Evolutionary conservation across 1,140 invertebrate genomes (phyloP).

Genomic region (Thalassaphorura encarpata): DNA sequence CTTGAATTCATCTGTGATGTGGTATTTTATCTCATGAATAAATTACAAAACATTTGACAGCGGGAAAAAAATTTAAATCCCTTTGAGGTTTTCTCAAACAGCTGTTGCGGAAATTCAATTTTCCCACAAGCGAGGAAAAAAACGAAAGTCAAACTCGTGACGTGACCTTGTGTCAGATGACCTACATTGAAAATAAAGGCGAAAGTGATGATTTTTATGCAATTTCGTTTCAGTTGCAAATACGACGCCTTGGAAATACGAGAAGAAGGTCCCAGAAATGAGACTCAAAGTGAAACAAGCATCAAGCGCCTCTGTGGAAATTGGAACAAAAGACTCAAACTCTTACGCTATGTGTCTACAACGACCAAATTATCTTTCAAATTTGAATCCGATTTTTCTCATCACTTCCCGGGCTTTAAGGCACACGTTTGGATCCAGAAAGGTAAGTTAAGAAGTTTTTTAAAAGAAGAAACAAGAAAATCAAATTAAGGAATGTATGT

Average conservation of each 20-base stretch:
- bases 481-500: no score
- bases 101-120: background rate
- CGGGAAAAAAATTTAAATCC: no score
- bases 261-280: constrained; percentile 31
- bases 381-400: constrained; percentile 60
- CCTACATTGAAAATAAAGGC: no score
- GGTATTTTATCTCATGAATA: no score
- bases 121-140: no score
- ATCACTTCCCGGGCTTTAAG: constrained; percentile 58
- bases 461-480: no score
- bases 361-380: constrained; percentile 46
- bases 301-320: constrained; percentile 53
- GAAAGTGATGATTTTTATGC: no score
- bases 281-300: constrained; percentile 22
- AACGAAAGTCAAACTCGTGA: no score
- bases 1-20: no score
- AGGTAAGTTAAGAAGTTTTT: no score
- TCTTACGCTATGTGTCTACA: constrained; percentile 46
- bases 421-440: constrained; percentile 53
- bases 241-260: constrained; percentile 57
- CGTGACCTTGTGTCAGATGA: no score
- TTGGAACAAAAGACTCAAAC: constrained; percentile 59
- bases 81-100: background rate
- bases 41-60: no score
- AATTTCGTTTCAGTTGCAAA: constrained; percentile 47